Base-by-base conservation (phyloP, 2,888 invertebrate genomes). In the Ferrisia virgata region DNA sequence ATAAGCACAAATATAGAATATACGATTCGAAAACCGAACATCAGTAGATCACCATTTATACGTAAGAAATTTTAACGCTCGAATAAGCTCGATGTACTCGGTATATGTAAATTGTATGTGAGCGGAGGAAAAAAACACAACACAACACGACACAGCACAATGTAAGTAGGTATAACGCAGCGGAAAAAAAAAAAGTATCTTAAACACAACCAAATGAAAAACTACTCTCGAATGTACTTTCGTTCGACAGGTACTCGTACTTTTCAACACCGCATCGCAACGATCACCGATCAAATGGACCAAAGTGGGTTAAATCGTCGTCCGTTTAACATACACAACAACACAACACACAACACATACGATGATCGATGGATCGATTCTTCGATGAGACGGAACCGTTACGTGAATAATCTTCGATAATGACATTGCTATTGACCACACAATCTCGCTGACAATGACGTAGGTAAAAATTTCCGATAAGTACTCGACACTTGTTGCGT, bases 351-450 rank as follows among this genome's bases (percentile, higher is more conserved):
- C 11, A 43, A 13, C 58, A 58, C 25, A 25, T 58, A 25, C 53
- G 53, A 58, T 13, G 8, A 58, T 8, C 18, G 11, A n/a, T n/a
- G n/a, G n/a, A n/a, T n/a, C n/a, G n/a, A n/a, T n/a, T n/a, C 22
- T 18, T 11, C 18, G 2, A 53, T 9, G 40, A 11, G 5, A 11
- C 5, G 18, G 13, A 28, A 64, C 64, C 64, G 64, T 64, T 64
- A 64, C 64, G 25, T 28, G 64, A 31, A 64, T 64, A 64, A 64
- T 64, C 28, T 64, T 18, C 28, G 72, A 36, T 76, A 76, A 76
- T 76, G 72, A 76, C 72, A 76, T 76, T 76, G 72, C 31, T 28
- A 36, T 28, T 33, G 72, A 76, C 72, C 72, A 15, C 72, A 76
- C n/a, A n/a, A n/a, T n/a, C n/a, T n/a, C n/a, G n/a, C n/a, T 31